These are phyloP conservation scores for Conchocele bisecta DNA, from an alignment of 2,888 invertebrate genomes.

Conservation along the genomic window DNA sequence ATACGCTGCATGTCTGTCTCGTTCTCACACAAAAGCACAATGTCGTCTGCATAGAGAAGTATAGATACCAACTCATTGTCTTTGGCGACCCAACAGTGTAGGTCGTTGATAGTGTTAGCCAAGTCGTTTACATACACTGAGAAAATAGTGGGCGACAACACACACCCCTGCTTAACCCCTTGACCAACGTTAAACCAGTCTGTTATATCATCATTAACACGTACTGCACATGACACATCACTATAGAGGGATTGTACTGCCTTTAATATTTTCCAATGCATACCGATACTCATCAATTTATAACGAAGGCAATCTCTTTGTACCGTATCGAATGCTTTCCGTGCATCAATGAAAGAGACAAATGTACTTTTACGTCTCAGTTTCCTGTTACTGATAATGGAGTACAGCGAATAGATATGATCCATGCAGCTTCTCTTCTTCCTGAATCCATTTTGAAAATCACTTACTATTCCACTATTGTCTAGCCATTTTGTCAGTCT, in stretches of 20 bases:
- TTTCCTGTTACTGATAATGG: conserved; percentile 22
- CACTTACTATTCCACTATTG: conserved; percentile 8
- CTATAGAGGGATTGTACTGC: conserved; percentile 32
- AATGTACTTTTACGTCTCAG: conserved; percentile 10
- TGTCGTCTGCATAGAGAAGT: conserved; percentile 38
- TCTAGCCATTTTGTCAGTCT: conserved; percentile 14
- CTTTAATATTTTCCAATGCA: conserved; percentile 26
- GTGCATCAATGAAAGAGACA: conserved; percentile 22
- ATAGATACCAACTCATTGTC: not conserved
- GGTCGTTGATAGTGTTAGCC: conserved; percentile 6
- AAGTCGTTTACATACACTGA: conserved; percentile 35
- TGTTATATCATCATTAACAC: conserved; percentile 11
- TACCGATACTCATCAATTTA: conserved; percentile 10
- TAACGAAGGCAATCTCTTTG: conserved; percentile 23
- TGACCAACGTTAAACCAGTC: conserved; percentile 17
- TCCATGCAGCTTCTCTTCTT: conserved; percentile 22
- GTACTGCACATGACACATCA: not conserved
- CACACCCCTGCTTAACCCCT: conserved; percentile 41
- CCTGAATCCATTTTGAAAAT: conserved; percentile 42
- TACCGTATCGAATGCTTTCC: conserved; percentile 38
- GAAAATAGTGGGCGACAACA: conserved; percentile 26
- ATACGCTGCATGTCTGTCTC: conserved; percentile 18
- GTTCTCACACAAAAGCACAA: conserved; percentile 19
- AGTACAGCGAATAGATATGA: conserved; percentile 21
- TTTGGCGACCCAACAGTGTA: conserved; percentile 8